Percentiles rank a stretch among this genome's conserved stretches.
These are phyloP conservation scores for Lysiphlebus fabarum DNA, from an alignment of 1,140 invertebrate species.

Conservation along the genomic window DNA sequence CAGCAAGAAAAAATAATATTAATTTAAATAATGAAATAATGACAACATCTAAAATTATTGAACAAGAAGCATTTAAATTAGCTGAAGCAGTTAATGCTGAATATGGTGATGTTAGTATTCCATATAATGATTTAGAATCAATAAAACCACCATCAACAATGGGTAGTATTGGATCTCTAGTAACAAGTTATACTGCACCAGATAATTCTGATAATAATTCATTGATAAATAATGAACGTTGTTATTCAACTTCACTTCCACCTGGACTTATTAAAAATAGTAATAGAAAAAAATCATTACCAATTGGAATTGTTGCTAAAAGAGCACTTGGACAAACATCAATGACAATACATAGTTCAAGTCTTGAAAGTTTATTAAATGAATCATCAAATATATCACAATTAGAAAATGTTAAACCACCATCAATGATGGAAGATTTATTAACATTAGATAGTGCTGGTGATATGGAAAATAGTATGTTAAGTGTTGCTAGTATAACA, in stretches of 20 bases:
- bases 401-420: slow-evolving; percentile 77
- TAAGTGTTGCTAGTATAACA: slow-evolving; percentile 79
- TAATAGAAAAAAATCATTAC: slow-evolving; percentile 65
- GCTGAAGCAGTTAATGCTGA: slow-evolving; percentile 65
- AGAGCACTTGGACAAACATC: slow-evolving; percentile 62
- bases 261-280: slow-evolving; percentile 32
- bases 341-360: slow-evolving; percentile 54
- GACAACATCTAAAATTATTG: slow-evolving; percentile 68
- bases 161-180: slow-evolving; percentile 64
- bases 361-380: slow-evolving; percentile 62
- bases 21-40: slow-evolving; percentile 40
- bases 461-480: slow-evolving; percentile 75
- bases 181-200: slow-evolving; percentile 55
- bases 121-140: slow-evolving; percentile 67
- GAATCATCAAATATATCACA: slow-evolving; percentile 59
- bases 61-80: slow-evolving; percentile 69
- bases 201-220: slow-evolving; percentile 29
- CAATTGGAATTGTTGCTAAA: slow-evolving; percentile 65
- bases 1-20: neutral
- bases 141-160: slow-evolving; percentile 76
- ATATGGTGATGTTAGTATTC: slow-evolving; percentile 42
- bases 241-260: slow-evolving; percentile 37
- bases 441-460: slow-evolving; percentile 54
- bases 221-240: slow-evolving; percentile 39
- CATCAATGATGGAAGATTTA: slow-evolving; percentile 75